These are phyloP conservation scores for Melanerpes formicivorus DNA, from an alignment of 2,113 vertebrate species.

Conservation along the genomic window DNA sequence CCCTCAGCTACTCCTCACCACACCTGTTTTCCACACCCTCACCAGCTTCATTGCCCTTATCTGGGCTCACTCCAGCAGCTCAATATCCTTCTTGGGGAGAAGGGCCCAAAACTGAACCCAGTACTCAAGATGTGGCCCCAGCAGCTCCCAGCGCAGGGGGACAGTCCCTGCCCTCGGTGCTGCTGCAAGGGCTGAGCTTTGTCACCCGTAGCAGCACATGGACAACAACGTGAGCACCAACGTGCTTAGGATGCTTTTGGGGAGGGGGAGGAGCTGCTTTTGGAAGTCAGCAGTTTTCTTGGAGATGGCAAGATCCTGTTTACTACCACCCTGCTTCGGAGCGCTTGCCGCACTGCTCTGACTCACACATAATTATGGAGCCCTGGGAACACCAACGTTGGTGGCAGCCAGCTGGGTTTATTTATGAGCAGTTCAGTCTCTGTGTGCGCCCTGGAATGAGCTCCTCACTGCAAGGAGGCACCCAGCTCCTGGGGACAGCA, in stretches of 20 bases:
- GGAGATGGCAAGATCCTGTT: not conserved
- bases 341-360: not conserved
- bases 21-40: too few relatives aligned
- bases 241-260: not conserved
- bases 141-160: too few relatives aligned
- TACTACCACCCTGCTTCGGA: not conserved
- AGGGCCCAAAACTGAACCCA: too few relatives aligned
- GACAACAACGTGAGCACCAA: not conserved
- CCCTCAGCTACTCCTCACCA: too few relatives aligned
- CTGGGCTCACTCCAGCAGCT: too few relatives aligned
- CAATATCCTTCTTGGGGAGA: too few relatives aligned
- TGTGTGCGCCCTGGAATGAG: not conserved
- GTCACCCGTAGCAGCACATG: not conserved
- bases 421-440: not conserved
- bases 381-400: not conserved
- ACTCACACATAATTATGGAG: not conserved
- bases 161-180: too few relatives aligned
- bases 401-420: constrained; percentile 13
- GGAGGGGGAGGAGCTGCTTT: not conserved
- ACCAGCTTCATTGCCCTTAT: too few relatives aligned
- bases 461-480: not conserved
- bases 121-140: too few relatives aligned
- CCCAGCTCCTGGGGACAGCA: not conserved
- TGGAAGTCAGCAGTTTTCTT: not conserved
- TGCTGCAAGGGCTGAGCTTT: not conserved